Evolutionary conservation across 1,140 invertebrate species (phyloP).

Genomic region (Rhopalosiphum maidis): DNA sequence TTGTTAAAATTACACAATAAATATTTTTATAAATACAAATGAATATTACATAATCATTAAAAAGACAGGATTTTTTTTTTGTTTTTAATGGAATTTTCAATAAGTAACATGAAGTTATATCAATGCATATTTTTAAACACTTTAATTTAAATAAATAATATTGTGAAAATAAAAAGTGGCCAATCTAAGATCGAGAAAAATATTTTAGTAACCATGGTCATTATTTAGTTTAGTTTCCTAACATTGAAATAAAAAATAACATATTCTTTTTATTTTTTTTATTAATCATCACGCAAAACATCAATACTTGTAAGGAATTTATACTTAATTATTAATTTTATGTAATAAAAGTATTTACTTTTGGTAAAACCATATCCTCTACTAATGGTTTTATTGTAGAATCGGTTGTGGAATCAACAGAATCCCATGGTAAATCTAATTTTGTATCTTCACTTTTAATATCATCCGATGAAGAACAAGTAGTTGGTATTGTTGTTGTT

Average conservation of each 20-base stretch:
- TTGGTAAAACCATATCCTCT: constrained; percentile 19
- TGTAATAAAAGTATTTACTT: constrained; percentile 2
- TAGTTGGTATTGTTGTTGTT: not conserved
- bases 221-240: no score
- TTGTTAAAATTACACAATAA: not conserved
- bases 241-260: no score
- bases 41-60: not conserved
- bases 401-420: constrained; percentile 28
- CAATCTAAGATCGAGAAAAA: no score
- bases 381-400: constrained; percentile 4
- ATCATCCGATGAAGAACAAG: not conserved
- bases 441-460: not conserved
- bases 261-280: not conserved
- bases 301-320: not conserved
- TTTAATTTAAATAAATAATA: no score
- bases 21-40: not conserved
- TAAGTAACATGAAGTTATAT: no score
- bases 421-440: not conserved
- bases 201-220: no score
- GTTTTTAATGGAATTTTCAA: no score
- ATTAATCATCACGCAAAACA: not conserved
- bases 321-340: not conserved
- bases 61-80: no score
- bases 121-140: no score
- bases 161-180: no score